Conservation (phyloP, 1,140 invertebrate genomes). For the Megathymus violae region DNA sequence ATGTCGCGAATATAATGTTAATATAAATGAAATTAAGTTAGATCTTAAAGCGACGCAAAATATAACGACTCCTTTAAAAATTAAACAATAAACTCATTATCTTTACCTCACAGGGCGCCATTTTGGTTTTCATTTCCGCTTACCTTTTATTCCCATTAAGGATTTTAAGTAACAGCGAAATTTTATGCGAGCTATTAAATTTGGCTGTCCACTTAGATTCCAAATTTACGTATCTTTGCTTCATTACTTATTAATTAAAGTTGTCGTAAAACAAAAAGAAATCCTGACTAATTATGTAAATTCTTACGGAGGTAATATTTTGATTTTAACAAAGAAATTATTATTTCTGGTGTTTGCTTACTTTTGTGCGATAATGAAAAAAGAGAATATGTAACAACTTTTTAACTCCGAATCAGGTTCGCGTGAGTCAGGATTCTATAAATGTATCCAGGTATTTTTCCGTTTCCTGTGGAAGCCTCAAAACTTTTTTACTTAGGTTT, state of each 20-base stretch:
- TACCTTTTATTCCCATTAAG: constrained; percentile 19
- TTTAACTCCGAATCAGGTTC: too few species aligned
- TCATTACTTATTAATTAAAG: neutral
- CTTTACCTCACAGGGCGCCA: constrained; percentile 17
- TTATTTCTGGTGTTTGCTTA: too few species aligned
- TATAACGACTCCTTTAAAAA: constrained; percentile 30
- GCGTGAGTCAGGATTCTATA: too few species aligned
- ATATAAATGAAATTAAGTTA: constrained; percentile 6
- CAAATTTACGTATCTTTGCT: neutral
- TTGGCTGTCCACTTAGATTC: neutral
- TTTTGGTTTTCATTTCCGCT: constrained; percentile 11
- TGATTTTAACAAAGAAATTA: too few species aligned
- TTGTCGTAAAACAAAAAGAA: neutral
- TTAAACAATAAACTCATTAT: constrained; percentile 34
- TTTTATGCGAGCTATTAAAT: constrained; percentile 2
- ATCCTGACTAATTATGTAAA: too few species aligned
- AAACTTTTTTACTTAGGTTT: too few species aligned
- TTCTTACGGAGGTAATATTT: too few species aligned
- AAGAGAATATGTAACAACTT: too few species aligned
- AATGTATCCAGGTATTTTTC: too few species aligned
- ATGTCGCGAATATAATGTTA: constrained; percentile 17
- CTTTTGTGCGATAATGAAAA: too few species aligned
- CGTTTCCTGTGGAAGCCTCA: too few species aligned
- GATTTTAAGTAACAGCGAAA: constrained; percentile 2
- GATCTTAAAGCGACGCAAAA: constrained; percentile 5